Evolutionary conservation across 1,140 invertebrate genomes (phyloP).

Genomic region (Drosophila ficusphila): DNA sequence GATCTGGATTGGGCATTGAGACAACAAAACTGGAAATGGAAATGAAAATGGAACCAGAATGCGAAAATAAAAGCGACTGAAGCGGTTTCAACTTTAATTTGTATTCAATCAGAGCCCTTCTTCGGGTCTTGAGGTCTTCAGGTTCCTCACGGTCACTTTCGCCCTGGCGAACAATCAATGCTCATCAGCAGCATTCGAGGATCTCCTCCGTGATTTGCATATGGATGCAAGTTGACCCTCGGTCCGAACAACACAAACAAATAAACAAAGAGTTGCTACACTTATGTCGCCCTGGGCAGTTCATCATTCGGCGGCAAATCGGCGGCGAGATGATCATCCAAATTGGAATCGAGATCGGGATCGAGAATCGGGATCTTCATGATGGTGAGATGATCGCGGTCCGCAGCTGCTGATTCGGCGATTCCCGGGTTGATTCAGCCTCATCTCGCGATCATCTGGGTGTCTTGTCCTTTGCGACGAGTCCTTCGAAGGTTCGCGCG

Average conservation of each 20-base stretch:
- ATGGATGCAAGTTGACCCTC: slow-evolving; percentile 64
- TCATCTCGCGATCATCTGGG: slow-evolving; percentile 22
- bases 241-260: slow-evolving; percentile 64
- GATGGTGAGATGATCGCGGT: slow-evolving; percentile 55
- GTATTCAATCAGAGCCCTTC: slow-evolving; percentile 64
- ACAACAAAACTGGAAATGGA: slow-evolving; percentile 53
- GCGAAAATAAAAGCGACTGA: slow-evolving; percentile 13
- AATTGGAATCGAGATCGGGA: slow-evolving; percentile 8
- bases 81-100: slow-evolving; percentile 70
- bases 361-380: slow-evolving; percentile 5
- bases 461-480: slow-evolving; percentile 38
- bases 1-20: neutral
- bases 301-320: slow-evolving; percentile 55
- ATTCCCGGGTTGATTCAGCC: slow-evolving; percentile 50
- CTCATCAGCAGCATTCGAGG: slow-evolving; percentile 63
- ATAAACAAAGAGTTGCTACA: slow-evolving; percentile 58
- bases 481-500: slow-evolving; percentile 68
- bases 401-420: slow-evolving; percentile 41
- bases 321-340: slow-evolving; percentile 52
- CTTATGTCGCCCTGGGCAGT: slow-evolving; percentile 68
- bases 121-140: slow-evolving; percentile 22
- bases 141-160: slow-evolving; percentile 39
- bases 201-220: slow-evolving; percentile 63
- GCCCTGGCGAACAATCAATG: slow-evolving; percentile 58
- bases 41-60: slow-evolving; percentile 42